Conservation (phyloP, 2,888 invertebrate species). For the Microchrysa polita region DNA sequence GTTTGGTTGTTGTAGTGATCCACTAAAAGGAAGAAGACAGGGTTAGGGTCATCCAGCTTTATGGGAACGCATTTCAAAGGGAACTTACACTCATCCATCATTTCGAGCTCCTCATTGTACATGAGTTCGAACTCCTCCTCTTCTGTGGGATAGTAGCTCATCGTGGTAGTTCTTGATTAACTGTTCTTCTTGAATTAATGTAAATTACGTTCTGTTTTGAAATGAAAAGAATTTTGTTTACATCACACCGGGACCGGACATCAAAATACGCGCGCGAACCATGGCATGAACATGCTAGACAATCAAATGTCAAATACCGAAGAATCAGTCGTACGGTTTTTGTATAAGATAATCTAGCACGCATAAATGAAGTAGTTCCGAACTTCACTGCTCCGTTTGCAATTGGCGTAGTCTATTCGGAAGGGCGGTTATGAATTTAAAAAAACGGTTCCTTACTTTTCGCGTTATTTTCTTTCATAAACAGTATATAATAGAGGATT, state of each 20-base stretch:
- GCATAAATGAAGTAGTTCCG: too few relatives aligned
- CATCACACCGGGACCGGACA: neutral
- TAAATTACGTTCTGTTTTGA: too few relatives aligned
- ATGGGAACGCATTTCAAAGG: neutral
- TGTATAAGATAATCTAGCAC: too few relatives aligned
- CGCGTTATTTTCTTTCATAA: too few relatives aligned
- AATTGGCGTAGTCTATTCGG: too few relatives aligned
- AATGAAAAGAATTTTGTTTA: neutral
- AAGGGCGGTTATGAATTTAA: too few relatives aligned
- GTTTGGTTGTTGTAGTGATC: constrained; percentile 9
- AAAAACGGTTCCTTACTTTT: too few relatives aligned
- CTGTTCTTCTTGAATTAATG: too few relatives aligned
- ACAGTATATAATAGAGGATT: too few relatives aligned
- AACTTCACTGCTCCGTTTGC: too few relatives aligned
- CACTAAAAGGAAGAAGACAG: constrained; percentile 1
- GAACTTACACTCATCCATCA: constrained; percentile 66
- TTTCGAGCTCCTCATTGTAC: constrained; percentile 76
- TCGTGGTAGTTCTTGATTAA: constrained; percentile 42
- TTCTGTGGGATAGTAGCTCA: constrained; percentile 63
- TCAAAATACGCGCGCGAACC: constrained; percentile 9
- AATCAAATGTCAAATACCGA: neutral
- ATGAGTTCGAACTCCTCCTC: constrained; percentile 76
- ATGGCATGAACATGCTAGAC: too few relatives aligned
- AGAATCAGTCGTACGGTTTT: too few relatives aligned
- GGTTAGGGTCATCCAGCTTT: neutral